phyloP scores from a whole-genome alignment of 2,797 vertebrate species.

The Tiaroga cobitis region DNA sequence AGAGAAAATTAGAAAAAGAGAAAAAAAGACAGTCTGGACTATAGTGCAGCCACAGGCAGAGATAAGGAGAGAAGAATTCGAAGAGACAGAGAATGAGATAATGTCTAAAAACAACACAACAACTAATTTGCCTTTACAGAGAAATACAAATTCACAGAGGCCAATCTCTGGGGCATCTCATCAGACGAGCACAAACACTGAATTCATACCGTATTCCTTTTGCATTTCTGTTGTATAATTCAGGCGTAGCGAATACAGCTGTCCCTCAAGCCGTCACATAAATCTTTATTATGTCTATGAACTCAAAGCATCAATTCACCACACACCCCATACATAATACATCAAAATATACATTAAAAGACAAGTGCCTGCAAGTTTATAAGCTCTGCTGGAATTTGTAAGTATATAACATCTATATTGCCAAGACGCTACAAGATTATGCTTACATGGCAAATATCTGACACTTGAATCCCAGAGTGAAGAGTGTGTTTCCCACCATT shows the following conservation, averaged over 20 bases:
- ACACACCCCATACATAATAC: conserved; percentile 56
- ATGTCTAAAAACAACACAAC: conserved; percentile 41
- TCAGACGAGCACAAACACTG: conserved; percentile 42
- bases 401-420: conserved; percentile 2
- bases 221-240: conserved; percentile 65
- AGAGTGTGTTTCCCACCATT: conserved; percentile 15
- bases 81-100: conserved; percentile 3
- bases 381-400: conserved; percentile 7
- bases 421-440: background rate
- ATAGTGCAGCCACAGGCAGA: background rate
- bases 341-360: conserved; percentile 55
- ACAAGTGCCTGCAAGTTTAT: conserved; percentile 25
- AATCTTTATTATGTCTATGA: conserved; percentile 65
- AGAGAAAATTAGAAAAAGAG: conserved; percentile 33
- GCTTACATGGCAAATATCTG: conserved; percentile 19
- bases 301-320: conserved; percentile 55
- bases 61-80: background rate
- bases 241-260: conserved; percentile 62
- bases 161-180: conserved; percentile 47
- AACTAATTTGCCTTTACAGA: conserved; percentile 54
- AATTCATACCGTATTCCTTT: conserved; percentile 51
- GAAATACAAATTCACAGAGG: conserved; percentile 41
- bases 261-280: conserved; percentile 59
- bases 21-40: conserved; percentile 4
- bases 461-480: conserved; percentile 13